Evolutionary conservation across 2,888 invertebrate genomes (phyloP).

Genomic region (Rugalucina vietnamica): DNA sequence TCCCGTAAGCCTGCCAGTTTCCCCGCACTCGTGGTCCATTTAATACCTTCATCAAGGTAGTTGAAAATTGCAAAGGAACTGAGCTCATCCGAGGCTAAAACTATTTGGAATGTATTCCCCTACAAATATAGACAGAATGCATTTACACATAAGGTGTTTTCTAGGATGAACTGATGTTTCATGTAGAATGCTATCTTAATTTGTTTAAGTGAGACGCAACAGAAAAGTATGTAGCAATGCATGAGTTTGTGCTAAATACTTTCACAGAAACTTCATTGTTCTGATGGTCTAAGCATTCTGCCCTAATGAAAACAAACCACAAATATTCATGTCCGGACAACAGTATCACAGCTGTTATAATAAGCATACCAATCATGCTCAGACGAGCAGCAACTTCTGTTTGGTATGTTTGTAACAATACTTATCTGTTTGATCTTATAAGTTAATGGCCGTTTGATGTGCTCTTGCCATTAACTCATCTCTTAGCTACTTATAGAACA

Average conservation of each 20-base stretch:
- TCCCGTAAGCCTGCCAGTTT: constrained; percentile 89
- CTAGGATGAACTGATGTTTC: no score
- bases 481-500: background rate
- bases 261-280: no score
- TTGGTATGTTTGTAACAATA: background rate
- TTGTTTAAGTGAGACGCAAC: no score
- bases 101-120: constrained; percentile 95
- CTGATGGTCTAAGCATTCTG: no score
- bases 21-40: constrained; percentile 93
- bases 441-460: background rate
- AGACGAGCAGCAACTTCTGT: background rate
- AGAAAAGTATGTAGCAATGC: no score
- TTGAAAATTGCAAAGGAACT: constrained; percentile 94
- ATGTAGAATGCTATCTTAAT: no score
- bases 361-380: background rate
- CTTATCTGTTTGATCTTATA: background rate
- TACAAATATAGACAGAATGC: no score
- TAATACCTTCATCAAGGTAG: constrained; percentile 94
- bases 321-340: no score
- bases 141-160: no score
- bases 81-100: constrained; percentile 89
- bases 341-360: background rate
- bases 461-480: background rate
- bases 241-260: no score
- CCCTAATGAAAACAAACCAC: no score